phyloP scores from a whole-genome alignment of 2,888 invertebrate genomes.

The Fragum whitleyi region DNA sequence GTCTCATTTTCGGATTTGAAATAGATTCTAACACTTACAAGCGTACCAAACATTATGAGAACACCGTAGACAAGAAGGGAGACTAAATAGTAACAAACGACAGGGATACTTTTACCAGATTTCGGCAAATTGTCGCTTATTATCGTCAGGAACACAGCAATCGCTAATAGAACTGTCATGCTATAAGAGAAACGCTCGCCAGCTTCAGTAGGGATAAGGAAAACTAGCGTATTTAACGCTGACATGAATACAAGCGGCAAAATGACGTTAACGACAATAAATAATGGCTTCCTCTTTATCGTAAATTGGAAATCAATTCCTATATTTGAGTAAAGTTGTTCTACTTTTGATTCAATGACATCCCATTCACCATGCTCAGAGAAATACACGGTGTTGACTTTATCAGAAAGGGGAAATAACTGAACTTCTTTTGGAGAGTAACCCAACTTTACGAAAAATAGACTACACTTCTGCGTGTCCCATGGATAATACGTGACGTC shows the following conservation, averaged over 20 bases:
- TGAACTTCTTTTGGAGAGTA: slow-evolving; percentile 31
- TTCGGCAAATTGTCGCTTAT: slow-evolving; percentile 63
- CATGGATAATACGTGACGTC: slow-evolving; percentile 45
- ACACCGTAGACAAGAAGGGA: background rate
- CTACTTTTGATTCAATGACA: slow-evolving; percentile 15
- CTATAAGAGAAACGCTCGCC: slow-evolving; percentile 62
- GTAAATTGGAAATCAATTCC: slow-evolving; percentile 2
- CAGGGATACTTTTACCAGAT: slow-evolving; percentile 52
- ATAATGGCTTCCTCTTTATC: slow-evolving; percentile 48
- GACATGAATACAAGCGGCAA: slow-evolving; percentile 59
- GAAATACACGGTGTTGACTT: slow-evolving; percentile 14
- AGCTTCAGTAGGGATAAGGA: slow-evolving; percentile 56
- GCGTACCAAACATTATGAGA: background rate
- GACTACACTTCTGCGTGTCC: slow-evolving; percentile 40
- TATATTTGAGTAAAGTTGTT: slow-evolving; percentile 3
- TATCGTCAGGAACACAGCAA: slow-evolving; percentile 62
- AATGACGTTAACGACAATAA: slow-evolving; percentile 55
- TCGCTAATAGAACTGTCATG: slow-evolving; percentile 63
- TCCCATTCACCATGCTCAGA: slow-evolving; percentile 57
- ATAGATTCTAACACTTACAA: background rate
- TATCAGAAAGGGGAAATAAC: slow-evolving; percentile 4
- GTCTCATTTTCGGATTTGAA: background rate
- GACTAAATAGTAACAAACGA: slow-evolving; percentile 3
- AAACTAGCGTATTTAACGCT: slow-evolving; percentile 53
- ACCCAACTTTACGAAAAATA: slow-evolving; percentile 20